Evolutionary conservation across 2,888 invertebrate genomes (phyloP).

Genomic region (Epirrita christyi): DNA sequence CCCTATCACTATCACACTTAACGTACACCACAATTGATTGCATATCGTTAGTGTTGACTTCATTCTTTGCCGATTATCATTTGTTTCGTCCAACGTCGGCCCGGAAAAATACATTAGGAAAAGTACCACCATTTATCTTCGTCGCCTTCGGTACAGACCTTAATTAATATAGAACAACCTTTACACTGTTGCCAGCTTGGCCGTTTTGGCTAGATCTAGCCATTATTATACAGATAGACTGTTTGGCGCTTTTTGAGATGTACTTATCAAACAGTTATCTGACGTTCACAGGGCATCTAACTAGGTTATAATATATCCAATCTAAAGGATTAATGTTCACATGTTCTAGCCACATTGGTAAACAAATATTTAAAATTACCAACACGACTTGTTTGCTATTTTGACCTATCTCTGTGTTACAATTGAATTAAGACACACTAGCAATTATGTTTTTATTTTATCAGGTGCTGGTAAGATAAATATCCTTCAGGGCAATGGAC

Average conservation of each 20-base stretch:
- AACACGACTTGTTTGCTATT: too few relatives aligned
- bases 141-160: constrained; percentile 75
- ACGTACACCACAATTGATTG: constrained; percentile 71
- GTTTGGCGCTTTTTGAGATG: too few relatives aligned
- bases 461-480: constrained; percentile 5
- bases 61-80: constrained; percentile 84
- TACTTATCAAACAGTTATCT: too few relatives aligned
- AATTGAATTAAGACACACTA: too few relatives aligned
- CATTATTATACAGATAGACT: not conserved
- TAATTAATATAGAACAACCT: constrained; percentile 84
- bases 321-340: too few relatives aligned
- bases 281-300: too few relatives aligned
- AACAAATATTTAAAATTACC: too few relatives aligned
- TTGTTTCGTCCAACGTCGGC: constrained; percentile 70
- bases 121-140: constrained; percentile 78
- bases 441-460: not conserved
- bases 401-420: too few relatives aligned
- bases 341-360: too few relatives aligned
- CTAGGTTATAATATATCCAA: too few relatives aligned
- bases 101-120: constrained; percentile 80
- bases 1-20: constrained; percentile 36
- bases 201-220: constrained; percentile 9
- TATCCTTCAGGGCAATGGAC: constrained; percentile 3
- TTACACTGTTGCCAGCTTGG: constrained; percentile 42
- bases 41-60: constrained; percentile 70